A percentile compares a stretch with the other conserved stretches of the same genome.
phyloP scores from a whole-genome alignment of 2,797 vertebrate genomes.

The Parauchenoglanis ngamensis region DNA sequence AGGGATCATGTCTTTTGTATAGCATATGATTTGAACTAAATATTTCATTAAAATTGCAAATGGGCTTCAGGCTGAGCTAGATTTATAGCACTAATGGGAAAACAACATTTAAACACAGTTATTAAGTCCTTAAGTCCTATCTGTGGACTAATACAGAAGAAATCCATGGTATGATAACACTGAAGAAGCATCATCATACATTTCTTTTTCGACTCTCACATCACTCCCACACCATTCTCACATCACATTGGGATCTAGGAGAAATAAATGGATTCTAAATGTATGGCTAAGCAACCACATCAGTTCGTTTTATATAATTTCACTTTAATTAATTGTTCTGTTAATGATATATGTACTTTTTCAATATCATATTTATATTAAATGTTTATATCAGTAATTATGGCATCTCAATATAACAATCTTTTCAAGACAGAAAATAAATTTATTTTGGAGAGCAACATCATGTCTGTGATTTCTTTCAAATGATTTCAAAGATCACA shows the following conservation, averaged over 20 bases:
- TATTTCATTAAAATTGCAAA: not conserved
- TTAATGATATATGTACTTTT: not conserved
- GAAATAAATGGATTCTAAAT: not conserved
- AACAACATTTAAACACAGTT: not conserved
- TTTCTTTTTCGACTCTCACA: not conserved
- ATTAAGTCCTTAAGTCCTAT: not conserved
- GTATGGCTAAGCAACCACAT: not conserved
- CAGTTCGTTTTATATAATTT: not conserved
- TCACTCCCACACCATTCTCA: too few relatives aligned
- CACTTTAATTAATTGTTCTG: not conserved
- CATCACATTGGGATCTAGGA: not conserved
- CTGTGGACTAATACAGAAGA: not conserved
- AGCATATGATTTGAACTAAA: too few relatives aligned
- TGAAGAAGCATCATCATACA: not conserved
- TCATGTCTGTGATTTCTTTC: not conserved
- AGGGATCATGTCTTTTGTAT: not conserved
- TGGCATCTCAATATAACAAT: not conserved
- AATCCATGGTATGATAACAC: not conserved
- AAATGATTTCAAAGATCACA: not conserved
- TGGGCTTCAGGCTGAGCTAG: not conserved
- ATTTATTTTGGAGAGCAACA: not conserved
- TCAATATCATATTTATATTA: not conserved
- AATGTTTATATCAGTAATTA: too few relatives aligned
- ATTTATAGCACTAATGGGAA: not conserved
- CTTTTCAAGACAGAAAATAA: not conserved